Evolutionary conservation across 2,113 vertebrate species (phyloP).

Genomic region (Lichenostomus cassidix): DNA sequence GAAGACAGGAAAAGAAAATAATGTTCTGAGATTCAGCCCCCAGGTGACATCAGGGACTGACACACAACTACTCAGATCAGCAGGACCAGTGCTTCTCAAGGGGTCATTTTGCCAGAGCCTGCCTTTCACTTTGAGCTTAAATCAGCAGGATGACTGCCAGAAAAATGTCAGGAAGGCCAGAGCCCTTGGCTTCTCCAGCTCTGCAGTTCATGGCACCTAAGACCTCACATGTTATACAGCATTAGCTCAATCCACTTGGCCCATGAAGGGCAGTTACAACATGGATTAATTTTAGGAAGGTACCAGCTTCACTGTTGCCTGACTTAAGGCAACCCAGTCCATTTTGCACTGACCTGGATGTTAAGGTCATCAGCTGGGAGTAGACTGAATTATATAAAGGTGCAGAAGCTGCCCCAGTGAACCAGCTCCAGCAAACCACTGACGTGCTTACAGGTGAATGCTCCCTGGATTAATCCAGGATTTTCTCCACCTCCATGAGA

Average conservation of each 20-base stretch:
- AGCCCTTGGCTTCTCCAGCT: not conserved
- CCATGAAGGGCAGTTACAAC: not conserved
- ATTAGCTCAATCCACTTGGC: not conserved
- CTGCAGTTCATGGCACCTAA: not conserved
- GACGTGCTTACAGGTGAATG: not conserved
- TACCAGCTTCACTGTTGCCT: not conserved
- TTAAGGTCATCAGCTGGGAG: not conserved
- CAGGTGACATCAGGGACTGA: not conserved
- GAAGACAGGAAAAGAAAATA: not conserved
- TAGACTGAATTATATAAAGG: not conserved
- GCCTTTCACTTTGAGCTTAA: conserved; percentile 6
- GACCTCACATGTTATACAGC: rapidly evolving
- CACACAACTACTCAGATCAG: not conserved
- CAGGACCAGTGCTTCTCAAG: not conserved
- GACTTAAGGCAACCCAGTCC: not conserved
- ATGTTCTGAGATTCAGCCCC: not conserved
- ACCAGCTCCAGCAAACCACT: not conserved
- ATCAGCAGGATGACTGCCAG: not conserved
- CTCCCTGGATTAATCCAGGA: not conserved
- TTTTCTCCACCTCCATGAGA: not conserved
- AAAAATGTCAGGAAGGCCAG: not conserved
- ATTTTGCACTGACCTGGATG: not conserved
- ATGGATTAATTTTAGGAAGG: not conserved
- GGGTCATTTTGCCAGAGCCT: not conserved
- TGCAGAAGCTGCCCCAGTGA: not conserved